Percentiles rank a stretch among this genome's conserved stretches.
These are phyloP conservation scores for Peromyscus nudipes DNA, from an alignment of 2,797 vertebrate genomes.

Conservation along the genomic window DNA sequence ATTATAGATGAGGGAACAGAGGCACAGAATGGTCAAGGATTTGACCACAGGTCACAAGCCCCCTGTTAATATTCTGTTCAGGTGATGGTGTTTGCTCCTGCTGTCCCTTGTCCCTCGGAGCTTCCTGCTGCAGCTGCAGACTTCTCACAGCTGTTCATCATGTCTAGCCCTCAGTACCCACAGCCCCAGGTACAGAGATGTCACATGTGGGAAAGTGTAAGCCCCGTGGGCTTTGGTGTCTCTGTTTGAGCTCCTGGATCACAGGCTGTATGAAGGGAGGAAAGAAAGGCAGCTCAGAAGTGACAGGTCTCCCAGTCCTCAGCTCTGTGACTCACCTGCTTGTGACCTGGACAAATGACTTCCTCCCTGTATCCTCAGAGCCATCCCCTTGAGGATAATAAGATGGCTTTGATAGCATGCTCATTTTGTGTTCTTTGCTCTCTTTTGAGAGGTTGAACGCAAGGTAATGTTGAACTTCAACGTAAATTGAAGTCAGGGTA, in stretches of 20 bases:
- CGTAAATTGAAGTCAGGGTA: neutral
- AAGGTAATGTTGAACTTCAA: neutral
- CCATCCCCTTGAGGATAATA: neutral
- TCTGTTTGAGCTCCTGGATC: neutral
- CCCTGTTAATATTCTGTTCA: neutral
- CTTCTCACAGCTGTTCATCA: accelerated
- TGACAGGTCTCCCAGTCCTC: no score
- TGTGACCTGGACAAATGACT: neutral
- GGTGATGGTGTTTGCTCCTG: accelerated
- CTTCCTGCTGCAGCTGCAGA: neutral
- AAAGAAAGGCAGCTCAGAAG: neutral
- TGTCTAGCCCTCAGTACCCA: neutral
- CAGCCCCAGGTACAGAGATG: accelerated
- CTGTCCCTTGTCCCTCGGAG: neutral
- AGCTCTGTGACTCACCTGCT: neutral
- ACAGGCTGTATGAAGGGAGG: accelerated
- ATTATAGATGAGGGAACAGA: neutral
- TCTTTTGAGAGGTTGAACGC: neutral
- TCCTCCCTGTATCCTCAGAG: neutral
- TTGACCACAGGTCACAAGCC: neutral
- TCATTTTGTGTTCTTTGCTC: neutral
- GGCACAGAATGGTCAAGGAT: neutral
- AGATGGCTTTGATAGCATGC: no score
- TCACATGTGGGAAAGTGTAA: accelerated
- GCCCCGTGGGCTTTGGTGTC: neutral